Evolutionary conservation across 2,797 vertebrate species (phyloP), one percentile per base, ranked within the genome.

Genomic region (Hydrolagus colliei): DNA sequence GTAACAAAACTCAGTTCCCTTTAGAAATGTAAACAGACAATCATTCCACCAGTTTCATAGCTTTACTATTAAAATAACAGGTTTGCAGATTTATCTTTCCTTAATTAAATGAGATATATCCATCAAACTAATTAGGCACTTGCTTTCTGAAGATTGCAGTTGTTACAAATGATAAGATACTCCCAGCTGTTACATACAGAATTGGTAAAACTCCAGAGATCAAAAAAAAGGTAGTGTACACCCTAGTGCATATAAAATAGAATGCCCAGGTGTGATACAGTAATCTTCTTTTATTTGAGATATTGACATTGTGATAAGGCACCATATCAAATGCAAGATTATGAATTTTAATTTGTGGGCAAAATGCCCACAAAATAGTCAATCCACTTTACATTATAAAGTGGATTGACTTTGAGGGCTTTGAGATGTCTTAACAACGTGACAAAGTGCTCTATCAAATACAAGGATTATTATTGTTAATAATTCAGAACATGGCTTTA

Each of bases 21-120:
- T 79, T 14, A 16, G 74, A 59, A 76, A 59, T 76, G 41, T 76
- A 76, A 76, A 76, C 35, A 76, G 59, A 12, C 22, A 79, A 65
- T 14, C 13, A 79, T 77, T 77, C 27, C 11, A 79, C 61, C 13
- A 11, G 52, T 52, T 74, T 74, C 27, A 76, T 9, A 41, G 62
- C 11, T 78, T 63, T 27, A 79, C 59, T 22, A 14, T 12, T n/a
- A 16, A 27, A 2, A 11, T 61, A 63, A 63, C 7, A 22, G 10
- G 5, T 78, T 61, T 20, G 11, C 11, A 61, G 3, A 52, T 52
- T 52, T 52, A 52, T 52, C 41, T 52, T 63, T 79, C 27, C 74
- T 61, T 8, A 22, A 61, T 10, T 61, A 12, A 8, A 62, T 27
- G n/a, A 2, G 77, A 1, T 27, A 16, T 27, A 22, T 22, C 10